Evolutionary conservation across 2,113 vertebrate genomes (phyloP).

Genomic region (Nannospalax galili): DNA sequence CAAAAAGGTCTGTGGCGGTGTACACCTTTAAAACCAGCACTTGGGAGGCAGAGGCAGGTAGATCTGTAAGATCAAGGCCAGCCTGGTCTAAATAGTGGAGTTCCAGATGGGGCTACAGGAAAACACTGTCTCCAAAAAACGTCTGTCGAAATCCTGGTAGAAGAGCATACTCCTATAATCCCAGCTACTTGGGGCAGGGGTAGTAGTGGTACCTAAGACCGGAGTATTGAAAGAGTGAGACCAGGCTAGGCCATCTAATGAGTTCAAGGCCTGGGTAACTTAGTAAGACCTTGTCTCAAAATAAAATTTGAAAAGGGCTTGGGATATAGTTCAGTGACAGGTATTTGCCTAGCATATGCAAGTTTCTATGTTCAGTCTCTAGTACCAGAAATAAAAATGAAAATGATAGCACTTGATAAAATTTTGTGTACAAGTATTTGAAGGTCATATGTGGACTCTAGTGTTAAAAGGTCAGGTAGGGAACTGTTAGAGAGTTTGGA

Average conservation of each 20-base stretch:
- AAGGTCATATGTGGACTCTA: not conserved
- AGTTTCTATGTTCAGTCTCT: not conserved
- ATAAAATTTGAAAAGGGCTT: not conserved
- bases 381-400: slow-evolving; percentile 11
- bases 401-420: not conserved
- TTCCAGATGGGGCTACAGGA: too few species aligned
- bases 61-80: too few species aligned
- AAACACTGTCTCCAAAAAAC: too few species aligned
- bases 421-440: not conserved
- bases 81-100: too few species aligned
- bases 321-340: not conserved
- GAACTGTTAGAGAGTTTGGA: not conserved
- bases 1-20: slow-evolving; percentile 23
- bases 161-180: not conserved
- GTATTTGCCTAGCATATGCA: not conserved
- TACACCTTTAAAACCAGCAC: too few species aligned
- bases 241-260: not conserved
- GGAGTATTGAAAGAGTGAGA: not conserved
- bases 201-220: too few species aligned
- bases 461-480: slow-evolving; percentile 17
- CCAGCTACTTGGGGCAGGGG: not conserved
- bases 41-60: too few species aligned
- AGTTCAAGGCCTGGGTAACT: not conserved
- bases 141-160: not conserved
- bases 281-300: not conserved